Evolutionary conservation across 1,140 invertebrate species (phyloP).

Genomic region (Zaprionus gabonicus): DNA sequence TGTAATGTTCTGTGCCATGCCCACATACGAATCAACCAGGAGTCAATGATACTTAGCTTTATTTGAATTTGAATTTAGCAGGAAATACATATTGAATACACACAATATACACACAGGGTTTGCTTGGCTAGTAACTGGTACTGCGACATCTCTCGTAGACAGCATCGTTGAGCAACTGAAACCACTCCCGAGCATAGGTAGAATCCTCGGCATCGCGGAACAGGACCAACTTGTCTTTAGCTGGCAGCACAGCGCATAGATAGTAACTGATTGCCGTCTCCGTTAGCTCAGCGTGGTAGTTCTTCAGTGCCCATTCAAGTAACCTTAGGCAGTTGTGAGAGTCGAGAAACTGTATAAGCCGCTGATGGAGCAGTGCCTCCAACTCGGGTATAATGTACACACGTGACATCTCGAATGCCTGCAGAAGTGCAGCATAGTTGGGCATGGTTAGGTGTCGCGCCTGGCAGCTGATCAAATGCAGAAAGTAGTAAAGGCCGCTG

Average conservation of each 20-base stretch:
- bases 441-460: constrained; percentile 49
- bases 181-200: constrained; percentile 76
- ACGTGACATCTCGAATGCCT: constrained; percentile 81
- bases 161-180: constrained; percentile 79
- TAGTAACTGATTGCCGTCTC: constrained; percentile 81
- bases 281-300: constrained; percentile 78
- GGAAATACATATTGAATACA: constrained; percentile 22
- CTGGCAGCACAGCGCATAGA: constrained; percentile 64
- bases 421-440: constrained; percentile 71
- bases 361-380: constrained; percentile 65
- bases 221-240: constrained; percentile 66
- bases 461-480: constrained; percentile 71
- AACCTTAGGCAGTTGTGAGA: constrained; percentile 68
- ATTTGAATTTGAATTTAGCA: constrained; percentile 23
- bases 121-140: constrained; percentile 57
- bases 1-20: constrained; percentile 86
- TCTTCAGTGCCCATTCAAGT: constrained; percentile 80
- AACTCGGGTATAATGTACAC: constrained; percentile 80
- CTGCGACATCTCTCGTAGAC: constrained; percentile 75
- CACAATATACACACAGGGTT: background rate
- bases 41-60: constrained; percentile 1
- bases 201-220: constrained; percentile 80
- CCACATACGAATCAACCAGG: constrained; percentile 69
- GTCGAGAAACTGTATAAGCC: constrained; percentile 70
- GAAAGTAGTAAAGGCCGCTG: constrained; percentile 73